Evolutionary conservation across 2,797 vertebrate species (phyloP), one percentile per base, ranked within the genome.

Genomic region (Glyptemys insculpta): DNA sequence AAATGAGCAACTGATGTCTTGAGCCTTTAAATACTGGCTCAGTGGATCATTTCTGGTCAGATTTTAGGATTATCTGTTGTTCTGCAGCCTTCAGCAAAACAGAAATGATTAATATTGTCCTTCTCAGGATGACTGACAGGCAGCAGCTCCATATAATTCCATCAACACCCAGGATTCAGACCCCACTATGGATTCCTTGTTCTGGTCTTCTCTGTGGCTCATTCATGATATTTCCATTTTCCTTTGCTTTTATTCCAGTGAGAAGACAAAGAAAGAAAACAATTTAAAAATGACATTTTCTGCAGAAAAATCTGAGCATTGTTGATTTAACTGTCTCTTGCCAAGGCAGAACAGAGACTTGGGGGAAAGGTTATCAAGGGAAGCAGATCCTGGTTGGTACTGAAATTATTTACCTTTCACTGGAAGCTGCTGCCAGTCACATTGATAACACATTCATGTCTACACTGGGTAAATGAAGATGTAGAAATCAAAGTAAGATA

Each of bases 31-130:
- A 53, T 94, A 41, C 44, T 2, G 2, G 29, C 53, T 79, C 50
- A 7, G 0, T 53, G 16, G 27, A 23, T 92, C 94, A 94, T 80
- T 94, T 95, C 86, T 81, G 88, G 80, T 74, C 16, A 37, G 16
- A 19, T 19, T 23, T 92, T 80, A 5, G 23, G 78, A 68, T 94
- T 93, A 83, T 25, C 23, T 94, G 44, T 72, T 93, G 15, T 79
- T 90, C 31, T 91, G 85, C 87, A 93, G 44, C 34, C 54, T 88
- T 91, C 62, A 90, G 83, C 83, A 82, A 8, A 83, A 91, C 0
- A 87, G 53, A 81, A 81, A 41, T 1, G 0, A 9, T 82, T 6
- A 87, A 3, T 86, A 21, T 65, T 74, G 8, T 86, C 95, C 95
- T 93, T 49, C 29, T 41, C 62, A 86, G 41, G 52, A 76, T 79